Base-by-base conservation (phyloP, 2,797 vertebrate species). In the Coregonus ussuriensis region DNA sequence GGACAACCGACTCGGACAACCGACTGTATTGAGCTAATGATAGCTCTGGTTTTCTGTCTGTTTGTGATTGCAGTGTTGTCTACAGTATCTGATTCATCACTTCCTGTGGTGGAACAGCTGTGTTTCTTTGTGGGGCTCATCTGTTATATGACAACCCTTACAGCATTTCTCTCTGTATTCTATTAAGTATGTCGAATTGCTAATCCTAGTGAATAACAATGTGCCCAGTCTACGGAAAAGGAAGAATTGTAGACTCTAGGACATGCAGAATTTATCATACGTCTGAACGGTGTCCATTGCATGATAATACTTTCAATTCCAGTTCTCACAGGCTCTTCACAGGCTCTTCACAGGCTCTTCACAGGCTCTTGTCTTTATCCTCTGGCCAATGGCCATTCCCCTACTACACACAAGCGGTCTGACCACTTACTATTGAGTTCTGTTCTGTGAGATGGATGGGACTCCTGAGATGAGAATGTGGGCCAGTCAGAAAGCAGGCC, bases 81-180 rank as follows among this genome's bases (percentile, higher is more conserved):
- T 47, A 47, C 9, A 9, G 13, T n/a, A 52, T 6, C 9, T 78
- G 75, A 78, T 79, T 79, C 4, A 47, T 47, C 41, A 47, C 41
- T 47, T 47, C 41, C 41, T 47, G 41, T 76, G 35, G 72, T 1
- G 4, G 71, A 83, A 71, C 86, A 88, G 88, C 86, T 87, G 82
- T 88, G 74, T 83, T 83, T 80, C 85, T 76, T 80, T 78, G 84
- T 75, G 75, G 66, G 84, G 80, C 86, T 89, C 86, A 79, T 81
- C 75, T 88, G 83, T 78, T 84, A 82, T 78, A 79, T 78, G 86
- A 88, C 83, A 81, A 76, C 82, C 77, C 53, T 84, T 84, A 79
- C 82, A 84, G 84, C 76, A 74, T 47, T 47, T 47, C 35, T 75
- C 53, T 71, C 77, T 54, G 78, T 29, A 41, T n/a, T 33, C 59